Evolutionary conservation across 2,113 vertebrate genomes (phyloP).

Genomic region (Trochalopteron elliotii): DNA sequence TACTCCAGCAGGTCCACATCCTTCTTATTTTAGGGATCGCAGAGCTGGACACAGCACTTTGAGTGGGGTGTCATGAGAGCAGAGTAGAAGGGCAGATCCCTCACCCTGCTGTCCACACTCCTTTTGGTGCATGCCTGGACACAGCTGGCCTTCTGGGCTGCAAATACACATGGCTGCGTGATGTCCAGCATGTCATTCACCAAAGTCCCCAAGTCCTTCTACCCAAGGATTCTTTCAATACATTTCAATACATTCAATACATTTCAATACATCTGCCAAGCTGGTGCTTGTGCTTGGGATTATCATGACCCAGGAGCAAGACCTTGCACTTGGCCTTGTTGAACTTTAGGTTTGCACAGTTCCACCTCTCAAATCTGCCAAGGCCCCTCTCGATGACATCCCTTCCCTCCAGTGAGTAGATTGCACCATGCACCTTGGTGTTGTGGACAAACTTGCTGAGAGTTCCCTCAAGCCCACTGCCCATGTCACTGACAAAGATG

Average conservation of each 20-base stretch:
- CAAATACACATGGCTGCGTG: neutral
- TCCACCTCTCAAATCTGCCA: neutral
- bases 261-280: neutral
- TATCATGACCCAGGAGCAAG: neutral
- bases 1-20: neutral
- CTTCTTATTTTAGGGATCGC: neutral
- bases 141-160: neutral
- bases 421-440: neutral
- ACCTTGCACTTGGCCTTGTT: neutral
- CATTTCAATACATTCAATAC: neutral
- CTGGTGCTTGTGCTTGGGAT: neutral
- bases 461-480: neutral
- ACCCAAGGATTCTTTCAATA: neutral
- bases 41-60: neutral
- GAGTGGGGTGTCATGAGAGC: neutral
- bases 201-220: neutral
- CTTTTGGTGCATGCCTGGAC: neutral
- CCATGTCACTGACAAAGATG: neutral
- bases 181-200: neutral
- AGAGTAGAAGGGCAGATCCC: neutral
- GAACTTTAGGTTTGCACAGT: neutral
- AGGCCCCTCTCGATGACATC: neutral
- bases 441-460: neutral
- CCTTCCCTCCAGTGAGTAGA: fast-evolving
- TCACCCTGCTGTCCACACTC: neutral